Percentiles rank a stretch among this genome's conserved stretches.
phyloP scores from a whole-genome alignment of 2,797 vertebrate species.

The Sus cebifrons region DNA sequence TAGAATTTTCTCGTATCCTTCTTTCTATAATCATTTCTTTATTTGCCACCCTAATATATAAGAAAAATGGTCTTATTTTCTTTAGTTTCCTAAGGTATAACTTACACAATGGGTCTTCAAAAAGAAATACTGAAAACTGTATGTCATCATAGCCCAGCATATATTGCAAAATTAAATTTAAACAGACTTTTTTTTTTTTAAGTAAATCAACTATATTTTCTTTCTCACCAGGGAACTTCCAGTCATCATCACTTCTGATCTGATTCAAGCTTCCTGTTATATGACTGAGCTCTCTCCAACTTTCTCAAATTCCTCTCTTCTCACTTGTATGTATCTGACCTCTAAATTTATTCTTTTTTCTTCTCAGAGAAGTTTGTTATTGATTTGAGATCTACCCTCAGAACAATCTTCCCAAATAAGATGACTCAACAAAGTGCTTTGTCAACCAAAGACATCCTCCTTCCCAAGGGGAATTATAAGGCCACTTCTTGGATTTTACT shows the following conservation, averaged over 20 bases:
- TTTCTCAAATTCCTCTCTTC: not conserved
- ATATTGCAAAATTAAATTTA: conserved; percentile 7
- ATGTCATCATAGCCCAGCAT: not conserved
- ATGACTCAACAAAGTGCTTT: not conserved
- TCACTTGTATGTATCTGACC: not conserved
- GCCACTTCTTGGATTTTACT: not conserved
- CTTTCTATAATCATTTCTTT: not conserved
- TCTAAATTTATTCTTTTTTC: not conserved
- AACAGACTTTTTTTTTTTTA: not conserved
- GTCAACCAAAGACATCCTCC: not conserved
- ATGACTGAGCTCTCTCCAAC: not conserved
- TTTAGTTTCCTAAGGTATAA: not conserved
- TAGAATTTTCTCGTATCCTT: not conserved
- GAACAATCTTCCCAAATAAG: not conserved
- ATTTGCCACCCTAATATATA: not conserved
- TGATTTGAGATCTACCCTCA: conserved; percentile 1
- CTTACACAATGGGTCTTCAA: not conserved
- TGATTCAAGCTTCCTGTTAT: not conserved
- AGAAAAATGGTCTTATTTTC: not conserved
- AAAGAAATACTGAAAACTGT: not conserved
- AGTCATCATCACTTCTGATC: not conserved
- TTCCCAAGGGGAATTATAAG: not conserved
- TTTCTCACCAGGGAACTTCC: not conserved
- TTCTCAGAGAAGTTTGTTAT: not conserved
- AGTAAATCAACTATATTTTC: not conserved